A percentile compares a stretch with the other conserved stretches of the same genome.
phyloP scores from a whole-genome alignment of 2,888 invertebrate genomes.

The Escarpia spicata region DNA sequence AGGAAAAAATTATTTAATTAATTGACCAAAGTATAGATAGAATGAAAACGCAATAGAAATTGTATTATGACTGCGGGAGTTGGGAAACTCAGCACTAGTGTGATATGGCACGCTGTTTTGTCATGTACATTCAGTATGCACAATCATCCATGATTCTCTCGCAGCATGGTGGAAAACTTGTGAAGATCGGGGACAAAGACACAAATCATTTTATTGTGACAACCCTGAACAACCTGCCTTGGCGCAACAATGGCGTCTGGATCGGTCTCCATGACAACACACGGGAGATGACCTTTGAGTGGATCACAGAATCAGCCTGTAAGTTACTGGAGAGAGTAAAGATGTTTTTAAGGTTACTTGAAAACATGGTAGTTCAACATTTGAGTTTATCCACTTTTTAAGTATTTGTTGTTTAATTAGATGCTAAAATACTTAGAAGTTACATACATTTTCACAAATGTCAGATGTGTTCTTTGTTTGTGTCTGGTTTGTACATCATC shows the following conservation, averaged over 20 bases:
- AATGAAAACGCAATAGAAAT: not conserved
- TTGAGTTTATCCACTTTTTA: too few relatives aligned
- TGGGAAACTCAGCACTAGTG: not conserved
- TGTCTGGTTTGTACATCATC: too few relatives aligned
- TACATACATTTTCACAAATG: too few relatives aligned
- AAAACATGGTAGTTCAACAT: too few relatives aligned
- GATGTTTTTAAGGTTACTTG: too few relatives aligned
- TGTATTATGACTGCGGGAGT: not conserved
- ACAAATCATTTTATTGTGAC: slow-evolving; percentile 47
- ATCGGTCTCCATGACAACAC: slow-evolving; percentile 55
- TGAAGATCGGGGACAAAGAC: slow-evolving; percentile 44
- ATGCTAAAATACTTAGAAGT: too few relatives aligned
- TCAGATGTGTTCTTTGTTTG: too few relatives aligned
- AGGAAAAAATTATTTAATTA: not conserved
- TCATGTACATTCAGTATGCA: not conserved
- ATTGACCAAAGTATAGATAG: not conserved
- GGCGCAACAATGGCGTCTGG: slow-evolving; percentile 56
- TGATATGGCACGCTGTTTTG: not conserved
- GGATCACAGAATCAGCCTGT: slow-evolving; percentile 41
- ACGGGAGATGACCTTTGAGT: slow-evolving; percentile 51
- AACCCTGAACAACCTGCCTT: slow-evolving; percentile 41
- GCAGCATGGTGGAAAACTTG: slow-evolving; percentile 48
- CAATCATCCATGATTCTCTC: not conserved
- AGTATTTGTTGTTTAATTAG: too few relatives aligned
- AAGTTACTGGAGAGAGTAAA: not conserved